Percentiles rank a stretch among this genome's conserved stretches.
phyloP scores from a whole-genome alignment of 2,113 vertebrate genomes.

The Dissostichus mawsoni region DNA sequence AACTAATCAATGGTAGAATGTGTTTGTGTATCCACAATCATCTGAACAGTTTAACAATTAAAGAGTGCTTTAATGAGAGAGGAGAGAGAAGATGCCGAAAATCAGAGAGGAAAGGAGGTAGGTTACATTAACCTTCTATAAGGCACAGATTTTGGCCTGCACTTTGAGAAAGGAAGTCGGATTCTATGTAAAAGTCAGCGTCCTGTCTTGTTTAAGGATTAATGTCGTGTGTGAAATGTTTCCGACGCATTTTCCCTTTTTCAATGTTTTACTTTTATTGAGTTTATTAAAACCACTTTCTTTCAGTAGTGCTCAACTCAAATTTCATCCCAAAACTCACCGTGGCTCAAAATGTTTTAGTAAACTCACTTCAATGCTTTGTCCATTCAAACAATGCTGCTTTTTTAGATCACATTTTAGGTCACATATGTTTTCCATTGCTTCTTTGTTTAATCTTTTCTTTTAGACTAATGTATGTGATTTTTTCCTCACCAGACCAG shows the following conservation, averaged over 20 bases:
- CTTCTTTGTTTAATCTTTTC: neutral
- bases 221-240: neutral
- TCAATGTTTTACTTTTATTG: neutral
- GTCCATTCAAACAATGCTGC: neutral
- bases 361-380: neutral
- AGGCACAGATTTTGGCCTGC: too few species aligned
- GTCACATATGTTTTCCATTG: neutral
- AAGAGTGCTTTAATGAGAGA: too few species aligned
- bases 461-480: neutral
- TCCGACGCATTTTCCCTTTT: neutral
- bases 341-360: too few species aligned
- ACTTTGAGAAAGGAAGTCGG: too few species aligned
- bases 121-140: too few species aligned
- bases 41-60: too few species aligned
- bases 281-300: neutral
- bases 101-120: too few species aligned
- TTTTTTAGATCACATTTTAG: neutral
- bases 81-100: too few species aligned
- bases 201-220: too few species aligned
- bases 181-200: too few species aligned
- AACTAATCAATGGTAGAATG: too few species aligned
- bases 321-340: neutral
- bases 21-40: too few species aligned
- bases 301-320: neutral
- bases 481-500: neutral